Evolutionary conservation across 2,888 invertebrate species (phyloP).

Genomic region (Holacanthella duospinosa): DNA sequence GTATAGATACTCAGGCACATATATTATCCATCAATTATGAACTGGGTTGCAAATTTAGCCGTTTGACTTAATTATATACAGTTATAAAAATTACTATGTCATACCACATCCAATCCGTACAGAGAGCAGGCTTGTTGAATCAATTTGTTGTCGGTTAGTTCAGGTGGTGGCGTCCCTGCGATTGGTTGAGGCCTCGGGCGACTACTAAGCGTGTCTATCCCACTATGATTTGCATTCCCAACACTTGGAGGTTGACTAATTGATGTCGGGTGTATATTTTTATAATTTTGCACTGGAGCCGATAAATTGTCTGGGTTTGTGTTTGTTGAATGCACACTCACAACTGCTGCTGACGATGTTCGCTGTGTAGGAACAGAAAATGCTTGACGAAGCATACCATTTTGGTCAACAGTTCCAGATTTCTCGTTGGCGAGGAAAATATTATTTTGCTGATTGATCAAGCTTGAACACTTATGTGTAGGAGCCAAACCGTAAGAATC

Average conservation of each 20-base stretch:
- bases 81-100: constrained; percentile 25
- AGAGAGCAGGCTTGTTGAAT: constrained; percentile 82
- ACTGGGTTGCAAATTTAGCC: too few species aligned
- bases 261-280: not conserved
- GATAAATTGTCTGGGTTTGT: too few species aligned
- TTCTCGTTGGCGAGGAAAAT: too few species aligned
- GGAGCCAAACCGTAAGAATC: not conserved
- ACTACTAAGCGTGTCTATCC: constrained; percentile 37
- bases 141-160: constrained; percentile 64
- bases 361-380: not conserved
- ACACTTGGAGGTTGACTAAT: constrained; percentile 4
- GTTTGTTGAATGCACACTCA: not conserved
- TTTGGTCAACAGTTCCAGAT: too few species aligned
- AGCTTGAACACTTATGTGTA: not conserved
- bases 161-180: constrained; percentile 74
- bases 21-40: too few species aligned
- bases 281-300: not conserved
- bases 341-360: not conserved
- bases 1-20: too few species aligned
- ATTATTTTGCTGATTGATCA: not conserved
- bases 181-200: constrained; percentile 80
- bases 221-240: constrained; percentile 22
- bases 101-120: constrained; percentile 76
- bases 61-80: not conserved
- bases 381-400: not conserved